These are phyloP conservation scores for Nephrotoma guestfalica DNA, from an alignment of 2,888 invertebrate species.

Conservation along the genomic window DNA sequence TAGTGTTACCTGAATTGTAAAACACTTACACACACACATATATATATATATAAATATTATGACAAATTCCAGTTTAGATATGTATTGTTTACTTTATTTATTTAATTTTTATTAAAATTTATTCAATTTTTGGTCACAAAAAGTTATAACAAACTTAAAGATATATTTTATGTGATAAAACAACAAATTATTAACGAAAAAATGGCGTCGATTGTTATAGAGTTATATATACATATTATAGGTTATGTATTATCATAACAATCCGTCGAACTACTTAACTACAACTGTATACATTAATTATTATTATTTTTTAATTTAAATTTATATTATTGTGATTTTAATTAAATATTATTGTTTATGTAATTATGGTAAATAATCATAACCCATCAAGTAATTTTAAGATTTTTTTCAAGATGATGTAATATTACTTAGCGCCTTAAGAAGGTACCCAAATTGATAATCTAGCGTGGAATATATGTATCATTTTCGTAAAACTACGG, in stretches of 20 bases:
- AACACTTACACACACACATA: background rate
- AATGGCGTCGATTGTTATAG: background rate
- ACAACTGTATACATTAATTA: background rate
- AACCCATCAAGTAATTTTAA: too few species aligned
- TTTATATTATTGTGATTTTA: background rate
- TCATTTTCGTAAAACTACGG: too few species aligned
- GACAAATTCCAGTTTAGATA: background rate
- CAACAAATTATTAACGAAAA: background rate
- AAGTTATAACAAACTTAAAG: background rate
- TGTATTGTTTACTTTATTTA: background rate
- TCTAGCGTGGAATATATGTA: too few species aligned
- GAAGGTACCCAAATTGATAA: too few species aligned
- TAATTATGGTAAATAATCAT: background rate
- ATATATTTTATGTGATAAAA: background rate
- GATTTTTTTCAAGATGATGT: too few species aligned
- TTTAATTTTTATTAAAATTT: background rate
- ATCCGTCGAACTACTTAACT: background rate
- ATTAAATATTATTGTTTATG: background rate
- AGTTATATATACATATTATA: background rate
- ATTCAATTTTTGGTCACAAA: background rate
- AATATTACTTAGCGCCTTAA: too few species aligned
- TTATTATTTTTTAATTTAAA: background rate
- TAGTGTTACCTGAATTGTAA: background rate
- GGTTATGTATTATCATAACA: background rate
- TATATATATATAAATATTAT: background rate